Evolutionary conservation across 1,140 invertebrate species (phyloP).

Genomic region (Drosophila sulfurigaster): DNA sequence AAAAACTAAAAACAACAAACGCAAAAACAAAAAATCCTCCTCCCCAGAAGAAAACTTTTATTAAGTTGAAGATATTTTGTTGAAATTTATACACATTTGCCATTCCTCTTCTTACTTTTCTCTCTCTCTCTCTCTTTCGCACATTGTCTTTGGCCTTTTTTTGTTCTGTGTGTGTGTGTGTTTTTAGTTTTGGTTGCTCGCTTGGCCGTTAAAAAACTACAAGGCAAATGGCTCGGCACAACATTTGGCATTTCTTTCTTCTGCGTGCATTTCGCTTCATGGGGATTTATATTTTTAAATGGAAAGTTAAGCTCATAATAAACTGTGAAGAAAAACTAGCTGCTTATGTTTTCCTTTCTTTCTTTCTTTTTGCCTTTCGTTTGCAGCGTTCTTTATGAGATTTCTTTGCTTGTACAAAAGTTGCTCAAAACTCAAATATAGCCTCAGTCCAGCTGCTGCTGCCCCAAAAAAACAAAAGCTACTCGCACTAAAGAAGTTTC

Average conservation of each 20-base stretch:
- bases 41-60: conserved; percentile 71
- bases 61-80: conserved; percentile 83
- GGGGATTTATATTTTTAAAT: conserved; percentile 81
- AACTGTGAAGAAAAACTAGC: conserved; percentile 77
- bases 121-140: conserved; percentile 27
- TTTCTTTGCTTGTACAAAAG: conserved; percentile 20
- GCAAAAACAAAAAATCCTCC: conserved; percentile 48
- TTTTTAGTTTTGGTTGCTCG: conserved; percentile 4
- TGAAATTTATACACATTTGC: conserved; percentile 83
- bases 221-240: conserved; percentile 61
- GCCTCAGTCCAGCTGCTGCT: conserved; percentile 1
- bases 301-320: conserved; percentile 82
- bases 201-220: conserved; percentile 70
- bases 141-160: conserved; percentile 46
- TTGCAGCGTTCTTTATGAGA: conserved; percentile 16
- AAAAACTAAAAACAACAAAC: conserved; percentile 63
- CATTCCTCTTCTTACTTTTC: conserved; percentile 53
- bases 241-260: conserved; percentile 73
- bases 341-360: conserved; percentile 52
- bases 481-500: neutral
- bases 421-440: conserved; percentile 1
- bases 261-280: conserved; percentile 61
- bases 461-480: neutral
- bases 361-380: neutral
- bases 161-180: conserved; percentile 8